Conservation (phyloP, 2,113 vertebrate genomes). For the Leucoraja erinaceus region DNA sequence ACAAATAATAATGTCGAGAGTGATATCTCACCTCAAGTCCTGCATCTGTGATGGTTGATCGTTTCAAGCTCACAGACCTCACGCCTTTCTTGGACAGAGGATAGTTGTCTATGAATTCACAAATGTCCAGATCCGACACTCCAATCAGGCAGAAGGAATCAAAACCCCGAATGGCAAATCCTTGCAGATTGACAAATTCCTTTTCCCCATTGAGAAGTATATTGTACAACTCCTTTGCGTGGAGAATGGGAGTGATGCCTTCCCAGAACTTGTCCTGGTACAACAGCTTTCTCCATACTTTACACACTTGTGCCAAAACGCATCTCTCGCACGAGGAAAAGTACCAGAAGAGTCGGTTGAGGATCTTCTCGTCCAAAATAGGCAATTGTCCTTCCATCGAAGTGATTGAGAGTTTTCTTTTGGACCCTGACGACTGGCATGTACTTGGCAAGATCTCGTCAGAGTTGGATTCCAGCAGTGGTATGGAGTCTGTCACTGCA, state of each 20-base stretch:
- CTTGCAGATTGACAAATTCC: conserved; percentile 93
- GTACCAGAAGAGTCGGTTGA: conserved; percentile 93
- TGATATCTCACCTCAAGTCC: conserved; percentile 79
- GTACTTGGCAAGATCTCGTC: conserved; percentile 55
- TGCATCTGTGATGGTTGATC: conserved; percentile 93
- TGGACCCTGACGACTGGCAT: conserved; percentile 55
- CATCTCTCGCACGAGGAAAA: conserved; percentile 94
- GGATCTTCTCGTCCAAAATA: conserved; percentile 88
- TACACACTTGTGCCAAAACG: conserved; percentile 89
- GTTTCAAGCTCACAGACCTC: conserved; percentile 93
- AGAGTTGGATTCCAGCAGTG: conserved; percentile 56
- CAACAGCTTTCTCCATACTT: conserved; percentile 89
- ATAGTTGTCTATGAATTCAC: conserved; percentile 98
- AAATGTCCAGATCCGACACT: conserved; percentile 96
- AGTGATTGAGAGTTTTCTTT: conserved; percentile 62
- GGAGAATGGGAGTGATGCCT: conserved; percentile 83
- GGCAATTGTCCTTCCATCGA: conserved; percentile 69
- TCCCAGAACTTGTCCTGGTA: conserved; percentile 98
- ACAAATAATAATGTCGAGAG: background rate
- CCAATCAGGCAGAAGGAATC: conserved; percentile 96
- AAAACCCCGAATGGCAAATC: conserved; percentile 85
- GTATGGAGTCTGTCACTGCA: conserved; percentile 51
- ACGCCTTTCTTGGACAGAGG: conserved; percentile 95
- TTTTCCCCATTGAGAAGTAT: conserved; percentile 81
- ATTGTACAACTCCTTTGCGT: conserved; percentile 94